Evolutionary conservation across 2,113 vertebrate genomes (phyloP), one percentile per base, ranked within the genome.

Genomic region (Stegastes partitus): DNA sequence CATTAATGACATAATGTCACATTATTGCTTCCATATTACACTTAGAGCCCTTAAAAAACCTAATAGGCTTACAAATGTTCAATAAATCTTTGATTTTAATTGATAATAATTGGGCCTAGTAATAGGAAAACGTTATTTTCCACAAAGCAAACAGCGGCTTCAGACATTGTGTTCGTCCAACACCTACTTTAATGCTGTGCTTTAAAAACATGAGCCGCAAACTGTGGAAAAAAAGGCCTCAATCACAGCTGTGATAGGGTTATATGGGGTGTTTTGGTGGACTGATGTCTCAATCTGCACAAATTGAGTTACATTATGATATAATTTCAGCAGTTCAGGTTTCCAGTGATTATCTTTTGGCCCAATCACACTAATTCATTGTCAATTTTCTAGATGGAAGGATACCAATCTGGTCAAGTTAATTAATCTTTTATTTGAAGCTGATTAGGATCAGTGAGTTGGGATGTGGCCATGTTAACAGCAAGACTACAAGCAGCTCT

Each of bases 41-140:
- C 4, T 21, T 26, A 6, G 3, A n/a, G 31, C 2, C 31, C 31
- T 55, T 31, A 51, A 51, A 69, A 49, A 0, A n/a, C 1, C 15
- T 8, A 37, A 57, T 5, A 25, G 19, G 14, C n/a, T 3, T 22
- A 25, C n/a, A 66, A 19, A 62, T 74, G 59, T 25, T 25, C 59
- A 73, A 51, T 74, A 47, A 78, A 70, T 58, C 3, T 28, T 62
- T 84, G 73, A 70, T 71, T 79, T 54, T 68, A 67, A 84, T 45
- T 61, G 25, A 53, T 62, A 47, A 51, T 54, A 70, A 68, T 49
- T 81, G 47, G 28, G 21, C 51, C 22, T 5, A 6, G 23, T 21
- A 34, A 70, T 23, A 18, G 19, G 21, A 28, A 16, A 34, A 54
- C 31, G 1, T 12, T 5, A 19, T 80, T 73, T 56, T 59, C 25